Base-by-base conservation (phyloP, 1,140 invertebrate species). In the Microplitis mediator region DNA sequence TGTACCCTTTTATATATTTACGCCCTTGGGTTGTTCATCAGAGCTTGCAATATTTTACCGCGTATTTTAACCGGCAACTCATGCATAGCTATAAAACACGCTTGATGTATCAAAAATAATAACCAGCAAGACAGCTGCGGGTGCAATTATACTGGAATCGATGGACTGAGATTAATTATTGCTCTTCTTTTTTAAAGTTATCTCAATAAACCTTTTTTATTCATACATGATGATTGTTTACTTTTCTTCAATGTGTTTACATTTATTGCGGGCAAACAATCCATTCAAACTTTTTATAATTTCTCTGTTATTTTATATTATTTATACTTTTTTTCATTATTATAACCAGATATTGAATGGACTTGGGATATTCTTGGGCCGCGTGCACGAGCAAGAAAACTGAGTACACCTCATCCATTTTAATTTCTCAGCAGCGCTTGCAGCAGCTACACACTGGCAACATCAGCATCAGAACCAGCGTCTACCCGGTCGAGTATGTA, bases 391-490 rank as follows among this genome's bases (percentile, higher is more conserved):
- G 23, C 14, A 58, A 31, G 23, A 16, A 58, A 58, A 31, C 56
- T 45, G 16, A 58, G 14, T 58, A 67, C 71, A 52, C 58, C 71
- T 72, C 64, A 72, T 72, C 71, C 64, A 72, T 72, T 72, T 72
- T 72, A 72, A 72, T 72, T 72, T 72, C 64, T 52, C 62, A 39
- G 61, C 66, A 66, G 67, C 71, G 71, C 64, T 72, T 36, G 51
- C 63, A 72, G 70, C 62, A 52, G 65, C 52, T 58, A 51, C 36
- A 6, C 6, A 8, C 36, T 39, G 9, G 36, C 36, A 23, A 23
- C 23, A 23, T 23, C 23, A 23, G 39, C 11, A 45, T 45, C 2
- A 5, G 39, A 6, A 2, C 23, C 23, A 23, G 23, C 23, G 23
- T 23, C 23, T 23, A 23, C 39, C 3, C 11, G 39, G 39, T 45